Conservation (phyloP, 2,113 vertebrate species). For the Heloderma charlesbogerti region DNA sequence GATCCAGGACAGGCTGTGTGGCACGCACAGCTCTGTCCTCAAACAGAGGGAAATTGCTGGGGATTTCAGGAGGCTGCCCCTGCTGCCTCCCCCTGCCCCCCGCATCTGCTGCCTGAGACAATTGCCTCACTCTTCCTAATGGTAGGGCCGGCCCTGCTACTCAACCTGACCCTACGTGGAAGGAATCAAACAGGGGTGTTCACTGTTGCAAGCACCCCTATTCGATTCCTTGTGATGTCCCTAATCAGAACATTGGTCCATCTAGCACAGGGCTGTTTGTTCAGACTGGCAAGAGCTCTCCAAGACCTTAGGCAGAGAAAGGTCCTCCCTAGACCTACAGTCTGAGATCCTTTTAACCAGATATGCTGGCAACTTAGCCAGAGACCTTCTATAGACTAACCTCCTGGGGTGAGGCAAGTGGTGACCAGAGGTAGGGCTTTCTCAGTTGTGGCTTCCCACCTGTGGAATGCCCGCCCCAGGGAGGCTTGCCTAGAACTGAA, state of each 20-base stretch:
- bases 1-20: too few relatives aligned
- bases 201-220: neutral
- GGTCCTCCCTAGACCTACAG: too few relatives aligned
- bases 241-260: neutral
- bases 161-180: neutral
- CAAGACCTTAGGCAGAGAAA: neutral
- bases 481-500: neutral
- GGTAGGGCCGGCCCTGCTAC: neutral
- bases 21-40: too few relatives aligned
- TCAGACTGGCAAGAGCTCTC: neutral
- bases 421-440: neutral
- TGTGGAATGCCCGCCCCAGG: neutral
- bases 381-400: too few relatives aligned
- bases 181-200: neutral
- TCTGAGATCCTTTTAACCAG: neutral
- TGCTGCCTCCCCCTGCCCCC: too few relatives aligned
- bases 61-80: too few relatives aligned
- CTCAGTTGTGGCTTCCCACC: neutral
- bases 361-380: too few relatives aligned
- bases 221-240: neutral
- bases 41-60: too few relatives aligned
- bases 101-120: too few relatives aligned
- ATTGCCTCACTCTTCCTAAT: too few relatives aligned
- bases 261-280: neutral
- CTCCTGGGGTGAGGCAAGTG: too few relatives aligned